Evolutionary conservation across 1,140 invertebrate species (phyloP).

Genomic region (Calliphora vicina): DNA sequence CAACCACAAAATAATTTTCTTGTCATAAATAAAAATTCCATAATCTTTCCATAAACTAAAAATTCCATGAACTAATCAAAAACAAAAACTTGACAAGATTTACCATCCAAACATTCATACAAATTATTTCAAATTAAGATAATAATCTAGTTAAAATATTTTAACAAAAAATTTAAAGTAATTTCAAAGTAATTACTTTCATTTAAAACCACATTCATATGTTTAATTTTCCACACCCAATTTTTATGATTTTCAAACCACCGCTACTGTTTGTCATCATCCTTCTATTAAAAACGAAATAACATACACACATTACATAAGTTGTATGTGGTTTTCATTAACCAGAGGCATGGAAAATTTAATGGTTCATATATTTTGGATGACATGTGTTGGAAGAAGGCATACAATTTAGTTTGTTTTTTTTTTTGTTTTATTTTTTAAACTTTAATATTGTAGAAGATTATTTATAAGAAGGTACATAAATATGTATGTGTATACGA

Average conservation of each 20-base stretch:
- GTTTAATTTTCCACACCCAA: background rate
- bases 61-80: no score
- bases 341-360: background rate
- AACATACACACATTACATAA: background rate
- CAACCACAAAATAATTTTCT: no score
- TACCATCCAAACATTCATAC: no score
- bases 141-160: no score
- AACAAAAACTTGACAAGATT: no score
- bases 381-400: background rate
- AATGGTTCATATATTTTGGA: conserved; percentile 3
- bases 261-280: background rate
- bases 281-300: background rate
- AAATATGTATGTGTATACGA: background rate
- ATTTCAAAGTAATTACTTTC: conserved; percentile 4
- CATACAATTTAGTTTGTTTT: background rate
- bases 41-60: no score
- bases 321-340: background rate
- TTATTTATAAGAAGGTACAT: background rate
- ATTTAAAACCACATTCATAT: background rate
- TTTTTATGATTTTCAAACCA: background rate
- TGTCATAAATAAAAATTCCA: no score
- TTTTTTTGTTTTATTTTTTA: background rate
- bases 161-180: background rate
- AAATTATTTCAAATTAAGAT: no score
- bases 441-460: background rate